Percentiles rank a stretch among this genome's conserved stretches.
phyloP scores from a whole-genome alignment of 2,888 invertebrate genomes.

The Tipula confusa region DNA sequence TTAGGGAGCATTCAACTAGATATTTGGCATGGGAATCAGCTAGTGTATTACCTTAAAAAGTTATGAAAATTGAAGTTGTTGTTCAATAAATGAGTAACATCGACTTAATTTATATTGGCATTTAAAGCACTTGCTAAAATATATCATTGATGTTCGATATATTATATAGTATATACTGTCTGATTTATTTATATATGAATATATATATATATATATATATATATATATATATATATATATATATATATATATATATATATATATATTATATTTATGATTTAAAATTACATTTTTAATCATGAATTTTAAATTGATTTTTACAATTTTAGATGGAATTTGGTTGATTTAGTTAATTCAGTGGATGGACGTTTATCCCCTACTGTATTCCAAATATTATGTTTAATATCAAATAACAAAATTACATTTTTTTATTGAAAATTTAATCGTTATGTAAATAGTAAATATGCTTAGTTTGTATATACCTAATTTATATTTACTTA shows the following conservation, averaged over 20 bases:
- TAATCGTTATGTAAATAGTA: slow-evolving; percentile 1
- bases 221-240: slow-evolving; percentile 4
- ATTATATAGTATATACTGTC: neutral
- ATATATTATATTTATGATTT: neutral
- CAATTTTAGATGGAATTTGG: neutral
- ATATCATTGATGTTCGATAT: too few relatives aligned
- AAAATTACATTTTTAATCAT: neutral
- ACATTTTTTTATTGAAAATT: neutral
- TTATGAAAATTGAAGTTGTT: too few relatives aligned
- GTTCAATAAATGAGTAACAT: too few relatives aligned
- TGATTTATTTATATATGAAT: too few relatives aligned
- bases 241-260: slow-evolving; percentile 6
- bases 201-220: neutral
- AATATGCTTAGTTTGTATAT: neutral
- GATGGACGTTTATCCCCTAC: neutral
- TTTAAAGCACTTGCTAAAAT: too few relatives aligned
- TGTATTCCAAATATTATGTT: neutral
- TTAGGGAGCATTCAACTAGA: too few relatives aligned
- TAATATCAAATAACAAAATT: slow-evolving; percentile 3
- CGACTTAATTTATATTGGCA: too few relatives aligned
- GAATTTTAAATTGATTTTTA: neutral
- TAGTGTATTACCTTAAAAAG: too few relatives aligned
- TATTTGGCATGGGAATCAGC: too few relatives aligned
- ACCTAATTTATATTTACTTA: neutral
- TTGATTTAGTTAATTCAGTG: neutral